A percentile compares a stretch with the other conserved stretches of the same genome.
Conservation (phyloP, 2,797 vertebrate genomes). For the Antrozous pallidus region DNA sequence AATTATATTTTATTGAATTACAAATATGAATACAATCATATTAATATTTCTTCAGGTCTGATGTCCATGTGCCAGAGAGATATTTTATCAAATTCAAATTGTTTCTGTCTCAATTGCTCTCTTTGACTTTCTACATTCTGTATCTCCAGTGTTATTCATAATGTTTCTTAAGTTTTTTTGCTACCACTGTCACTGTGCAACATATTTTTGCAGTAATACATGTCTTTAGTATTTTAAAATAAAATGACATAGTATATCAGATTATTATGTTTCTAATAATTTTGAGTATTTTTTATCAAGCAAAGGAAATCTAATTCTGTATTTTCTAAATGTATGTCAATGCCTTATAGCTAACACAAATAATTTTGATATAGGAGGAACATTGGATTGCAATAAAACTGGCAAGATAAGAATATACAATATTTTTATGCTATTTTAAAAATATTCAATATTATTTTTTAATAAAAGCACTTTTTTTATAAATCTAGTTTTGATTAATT, state of each 20-base stretch:
- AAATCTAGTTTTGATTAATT: background rate
- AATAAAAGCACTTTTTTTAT: background rate
- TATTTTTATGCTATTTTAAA: too few relatives aligned
- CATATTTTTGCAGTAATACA: background rate
- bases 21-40: constrained; percentile 22
- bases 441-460: background rate
- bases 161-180: background rate
- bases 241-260: background rate
- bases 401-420: background rate
- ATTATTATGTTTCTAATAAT: background rate
- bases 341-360: background rate
- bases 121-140: background rate
- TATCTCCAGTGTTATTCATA: background rate
- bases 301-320: background rate
- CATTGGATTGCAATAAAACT: background rate
- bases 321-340: background rate
- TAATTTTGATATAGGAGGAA: background rate
- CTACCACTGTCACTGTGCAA: background rate
- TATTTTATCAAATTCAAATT: constrained; percentile 30
- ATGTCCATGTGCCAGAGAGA: constrained; percentile 35
- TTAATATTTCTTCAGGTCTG: constrained; percentile 63
- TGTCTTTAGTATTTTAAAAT: background rate
- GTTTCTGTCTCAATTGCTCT: background rate
- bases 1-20: constrained; percentile 73
- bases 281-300: background rate